These are phyloP conservation scores for Nilaparvata lugens DNA, from an alignment of 1,140 invertebrate species.

Conservation along the genomic window DNA sequence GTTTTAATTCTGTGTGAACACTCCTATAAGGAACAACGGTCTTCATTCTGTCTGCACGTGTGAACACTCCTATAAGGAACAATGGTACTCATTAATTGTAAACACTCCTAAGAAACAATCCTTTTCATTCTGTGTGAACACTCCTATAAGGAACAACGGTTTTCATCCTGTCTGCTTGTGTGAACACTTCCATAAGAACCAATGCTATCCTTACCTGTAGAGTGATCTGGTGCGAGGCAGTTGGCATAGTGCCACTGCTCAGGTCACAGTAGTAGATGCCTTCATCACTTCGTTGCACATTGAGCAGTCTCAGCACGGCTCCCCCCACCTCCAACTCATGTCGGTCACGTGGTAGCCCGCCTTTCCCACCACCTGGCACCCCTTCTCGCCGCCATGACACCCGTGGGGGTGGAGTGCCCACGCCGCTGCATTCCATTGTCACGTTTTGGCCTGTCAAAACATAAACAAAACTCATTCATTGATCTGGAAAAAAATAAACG, in stretches of 20 bases:
- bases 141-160: no score
- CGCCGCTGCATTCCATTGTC: constrained; percentile 52
- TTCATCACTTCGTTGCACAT: constrained; percentile 49
- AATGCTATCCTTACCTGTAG: constrained; percentile 35
- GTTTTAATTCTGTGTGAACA: no score
- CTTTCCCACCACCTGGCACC: constrained; percentile 20
- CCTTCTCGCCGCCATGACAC: constrained; percentile 47
- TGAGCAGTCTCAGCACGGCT: constrained; percentile 54
- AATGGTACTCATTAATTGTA: no score
- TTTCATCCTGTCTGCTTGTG: no score
- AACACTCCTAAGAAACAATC: no score
- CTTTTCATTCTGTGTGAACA: no score
- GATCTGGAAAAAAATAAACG: neutral
- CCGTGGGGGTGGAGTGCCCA: constrained; percentile 46
- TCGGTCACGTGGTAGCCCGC: constrained; percentile 32
- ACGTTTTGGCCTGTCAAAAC: constrained; percentile 41
- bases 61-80: no score
- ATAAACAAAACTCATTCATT: neutral
- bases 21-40: no score
- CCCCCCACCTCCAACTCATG: constrained; percentile 37
- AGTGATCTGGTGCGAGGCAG: constrained; percentile 37
- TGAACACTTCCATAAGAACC: no score
- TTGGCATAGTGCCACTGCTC: constrained; percentile 36
- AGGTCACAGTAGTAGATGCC: constrained; percentile 61
- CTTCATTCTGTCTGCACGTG: no score